Evolutionary conservation across 1,140 invertebrate genomes (phyloP).

Genomic region (Drosophila hydei): DNA sequence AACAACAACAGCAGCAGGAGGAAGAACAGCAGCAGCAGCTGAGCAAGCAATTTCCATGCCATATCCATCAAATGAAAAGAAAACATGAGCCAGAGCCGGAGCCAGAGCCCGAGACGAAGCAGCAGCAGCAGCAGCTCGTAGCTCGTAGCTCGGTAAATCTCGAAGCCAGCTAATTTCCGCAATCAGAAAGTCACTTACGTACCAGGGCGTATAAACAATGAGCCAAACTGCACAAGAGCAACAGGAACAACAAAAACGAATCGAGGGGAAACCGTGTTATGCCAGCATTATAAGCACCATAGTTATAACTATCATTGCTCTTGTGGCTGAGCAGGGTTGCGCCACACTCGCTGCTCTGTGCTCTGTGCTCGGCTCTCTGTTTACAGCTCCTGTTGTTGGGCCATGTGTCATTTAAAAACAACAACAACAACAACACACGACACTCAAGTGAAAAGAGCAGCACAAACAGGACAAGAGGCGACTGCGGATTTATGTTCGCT

Average conservation of each 20-base stretch:
- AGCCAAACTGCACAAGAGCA: constrained; percentile 31
- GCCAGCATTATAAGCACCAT: constrained; percentile 31
- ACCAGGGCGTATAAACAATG: constrained; percentile 73
- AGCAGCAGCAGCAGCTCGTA: background rate
- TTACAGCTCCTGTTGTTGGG: constrained; percentile 17
- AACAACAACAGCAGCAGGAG: constrained; percentile 22
- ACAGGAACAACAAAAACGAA: constrained; percentile 1
- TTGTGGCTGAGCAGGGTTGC: constrained; percentile 44
- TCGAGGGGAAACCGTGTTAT: constrained; percentile 32
- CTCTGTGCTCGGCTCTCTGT: constrained; percentile 3
- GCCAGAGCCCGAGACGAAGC: background rate
- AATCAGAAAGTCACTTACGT: constrained; percentile 78
- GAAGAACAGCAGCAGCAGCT: constrained; percentile 9
- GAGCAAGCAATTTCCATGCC: constrained; percentile 67
- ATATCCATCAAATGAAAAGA: constrained; percentile 77
- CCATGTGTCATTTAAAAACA: constrained; percentile 38
- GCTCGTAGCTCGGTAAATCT: constrained; percentile 45
- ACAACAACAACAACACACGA: constrained; percentile 4
- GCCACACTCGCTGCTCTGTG: background rate
- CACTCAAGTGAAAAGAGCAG: constrained; percentile 30
- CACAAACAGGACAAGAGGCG: constrained; percentile 14
- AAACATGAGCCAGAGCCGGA: constrained; percentile 28
- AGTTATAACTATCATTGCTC: constrained; percentile 66
- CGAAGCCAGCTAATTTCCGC: constrained; percentile 72
- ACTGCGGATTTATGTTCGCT: constrained; percentile 41